phyloP scores from a whole-genome alignment of 2,113 vertebrate species.

The Propithecus coquereli region DNA sequence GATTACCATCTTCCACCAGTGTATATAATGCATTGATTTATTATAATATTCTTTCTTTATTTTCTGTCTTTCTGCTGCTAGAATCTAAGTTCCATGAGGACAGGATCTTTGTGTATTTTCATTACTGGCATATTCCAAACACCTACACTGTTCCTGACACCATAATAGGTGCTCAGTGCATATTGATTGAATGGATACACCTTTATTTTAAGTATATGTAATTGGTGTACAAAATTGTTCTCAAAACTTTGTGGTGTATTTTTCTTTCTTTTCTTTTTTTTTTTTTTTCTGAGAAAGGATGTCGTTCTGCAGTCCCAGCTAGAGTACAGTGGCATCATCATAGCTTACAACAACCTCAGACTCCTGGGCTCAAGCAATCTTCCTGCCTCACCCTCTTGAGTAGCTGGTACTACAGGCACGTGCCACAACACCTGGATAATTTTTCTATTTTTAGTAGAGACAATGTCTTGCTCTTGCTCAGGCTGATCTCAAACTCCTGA shows the following conservation, averaged over 20 bases:
- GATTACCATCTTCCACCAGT: neutral
- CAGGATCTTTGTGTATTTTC: neutral
- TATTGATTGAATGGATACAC: neutral
- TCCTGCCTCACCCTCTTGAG: no score
- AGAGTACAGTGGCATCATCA: no score
- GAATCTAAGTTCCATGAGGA: neutral
- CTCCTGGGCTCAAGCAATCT: no score
- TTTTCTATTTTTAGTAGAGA: no score
- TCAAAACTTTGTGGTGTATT: neutral
- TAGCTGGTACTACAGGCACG: no score
- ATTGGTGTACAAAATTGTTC: neutral
- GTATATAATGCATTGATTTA: neutral
- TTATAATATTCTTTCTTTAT: neutral
- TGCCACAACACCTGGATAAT: no score
- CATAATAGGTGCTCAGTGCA: accelerated
- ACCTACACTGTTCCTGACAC: neutral
- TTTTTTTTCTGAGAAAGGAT: no score
- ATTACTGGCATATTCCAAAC: neutral
- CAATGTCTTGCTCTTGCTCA: no score
- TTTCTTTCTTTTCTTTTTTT: neutral
- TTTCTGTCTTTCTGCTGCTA: neutral
- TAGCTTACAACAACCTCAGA: no score
- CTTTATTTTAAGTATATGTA: neutral
- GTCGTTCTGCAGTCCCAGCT: no score
- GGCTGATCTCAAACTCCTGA: no score